A percentile compares a stretch with the other conserved stretches of the same genome.
Conservation (phyloP, 2,113 vertebrate species). For the Pedetes capensis region DNA sequence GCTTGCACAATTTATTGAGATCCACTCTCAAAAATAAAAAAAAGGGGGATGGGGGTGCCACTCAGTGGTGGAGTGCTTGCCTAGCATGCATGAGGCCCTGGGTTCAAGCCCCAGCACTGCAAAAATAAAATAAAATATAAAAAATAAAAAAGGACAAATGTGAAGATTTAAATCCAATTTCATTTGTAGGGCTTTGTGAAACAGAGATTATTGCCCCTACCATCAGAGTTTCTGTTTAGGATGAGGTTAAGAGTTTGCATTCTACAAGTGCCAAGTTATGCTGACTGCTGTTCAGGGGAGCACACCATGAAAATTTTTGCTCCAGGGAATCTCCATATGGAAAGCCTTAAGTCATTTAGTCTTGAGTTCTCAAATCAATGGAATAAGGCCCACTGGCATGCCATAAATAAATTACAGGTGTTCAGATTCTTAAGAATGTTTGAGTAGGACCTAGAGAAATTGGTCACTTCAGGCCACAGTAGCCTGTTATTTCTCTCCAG, state of each 20-base stretch:
- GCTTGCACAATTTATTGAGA: too few species aligned
- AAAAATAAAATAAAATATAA: too few species aligned
- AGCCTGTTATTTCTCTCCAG: background rate
- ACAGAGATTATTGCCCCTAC: background rate
- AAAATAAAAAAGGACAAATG: background rate
- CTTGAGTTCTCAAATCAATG: background rate
- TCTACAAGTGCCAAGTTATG: background rate
- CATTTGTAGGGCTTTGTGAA: background rate
- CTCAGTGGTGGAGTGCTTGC: too few species aligned
- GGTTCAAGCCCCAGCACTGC: too few species aligned
- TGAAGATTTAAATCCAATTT: constrained; percentile 33
- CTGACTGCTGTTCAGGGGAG: background rate
- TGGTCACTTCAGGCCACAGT: background rate
- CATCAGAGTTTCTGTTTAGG: background rate
- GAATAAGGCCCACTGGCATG: background rate
- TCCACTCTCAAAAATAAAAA: too few species aligned
- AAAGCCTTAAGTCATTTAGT: background rate
- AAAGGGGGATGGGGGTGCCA: too few species aligned
- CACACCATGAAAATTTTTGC: background rate
- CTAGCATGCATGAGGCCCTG: too few species aligned
- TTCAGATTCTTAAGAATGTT: background rate
- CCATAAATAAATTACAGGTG: background rate
- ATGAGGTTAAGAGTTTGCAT: background rate
- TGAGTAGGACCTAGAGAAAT: background rate
- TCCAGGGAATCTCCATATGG: background rate